Evolutionary conservation across 2,797 vertebrate species (phyloP), one percentile per base, ranked within the genome.

Genomic region (Epinephelus awoara): DNA sequence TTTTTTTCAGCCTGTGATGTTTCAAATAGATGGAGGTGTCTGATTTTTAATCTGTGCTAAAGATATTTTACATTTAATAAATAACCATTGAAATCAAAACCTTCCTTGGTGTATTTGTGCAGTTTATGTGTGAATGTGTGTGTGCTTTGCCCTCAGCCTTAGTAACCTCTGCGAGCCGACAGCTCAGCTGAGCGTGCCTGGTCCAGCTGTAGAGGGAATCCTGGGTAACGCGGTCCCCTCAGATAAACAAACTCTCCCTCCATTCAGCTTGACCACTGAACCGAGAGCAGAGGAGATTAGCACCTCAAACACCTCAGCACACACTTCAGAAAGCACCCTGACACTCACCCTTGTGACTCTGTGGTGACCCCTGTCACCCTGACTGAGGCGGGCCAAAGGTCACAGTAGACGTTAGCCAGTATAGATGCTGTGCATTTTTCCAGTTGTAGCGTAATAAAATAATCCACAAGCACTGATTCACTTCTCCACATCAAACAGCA

Each of bases 11-110:
- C 91, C 91, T 93, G 94, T 95, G 94, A 92, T 89, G 93, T 94
- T 95, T 92, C 92, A 93, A 91, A 94, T 95, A 94, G 92, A 93
- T 95, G 95, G 93, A 95, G 91, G 94, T 96, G 94, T 96, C 94
- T 95, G 94, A 95, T 96, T 96, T 96, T 95, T 95, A 96, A 96
- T 94, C 94, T 95, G 95, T 96, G 95, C 95, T 96, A 94, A 96
- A 96, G 94, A 96, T 96, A 96, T 96, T 96, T 96, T 96, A 95
- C 95, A 96, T 96, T 96, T 95, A 96, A 96, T 96, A 96, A 96
- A 96, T 96, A 95, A 96, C 86, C 94, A 93, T 90, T 95, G 94
- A 95, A 96, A 95, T 93, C 91, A 93, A 83, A 91, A 62, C 6
- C 18, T 9, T 67, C 14, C 6, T 1, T 9, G 88, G 82, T 79